Conservation (phyloP, 2,888 invertebrate genomes). For the Leucophenga maculata region DNA sequence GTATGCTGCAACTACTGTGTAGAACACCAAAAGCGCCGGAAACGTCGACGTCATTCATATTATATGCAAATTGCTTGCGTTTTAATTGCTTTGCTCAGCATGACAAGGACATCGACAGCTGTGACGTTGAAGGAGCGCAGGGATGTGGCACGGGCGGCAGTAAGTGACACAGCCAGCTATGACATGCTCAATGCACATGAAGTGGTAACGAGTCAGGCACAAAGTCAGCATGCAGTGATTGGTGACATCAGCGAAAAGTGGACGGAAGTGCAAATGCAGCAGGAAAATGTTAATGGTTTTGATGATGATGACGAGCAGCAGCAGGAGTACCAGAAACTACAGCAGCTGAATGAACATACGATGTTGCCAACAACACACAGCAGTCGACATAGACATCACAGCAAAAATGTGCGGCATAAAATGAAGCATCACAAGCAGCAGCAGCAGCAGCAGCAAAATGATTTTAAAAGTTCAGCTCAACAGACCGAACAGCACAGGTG, state of each 20-base stretch:
- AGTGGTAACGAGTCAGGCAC: conserved; percentile 15
- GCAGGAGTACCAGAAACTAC: not conserved
- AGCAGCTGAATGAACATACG: not conserved
- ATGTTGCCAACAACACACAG: not conserved
- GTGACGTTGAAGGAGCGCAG: not conserved
- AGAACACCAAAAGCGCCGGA: not conserved
- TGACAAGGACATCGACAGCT: conserved; percentile 5
- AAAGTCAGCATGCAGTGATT: conserved; percentile 47
- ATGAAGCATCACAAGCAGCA: conserved; percentile 13
- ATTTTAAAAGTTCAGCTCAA: conserved; percentile 9
- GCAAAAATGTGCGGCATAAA: not conserved
- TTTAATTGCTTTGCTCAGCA: conserved; percentile 19
- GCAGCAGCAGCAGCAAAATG: conserved; percentile 10
- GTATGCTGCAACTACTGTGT: conserved; percentile 42
- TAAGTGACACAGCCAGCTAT: not conserved
- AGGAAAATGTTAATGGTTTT: not conserved
- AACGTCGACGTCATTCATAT: not conserved
- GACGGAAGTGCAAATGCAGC: not conserved
- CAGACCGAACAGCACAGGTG: not conserved
- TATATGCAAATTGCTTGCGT: conserved; percentile 17
- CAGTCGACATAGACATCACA: not conserved
- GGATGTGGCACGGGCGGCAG: not conserved
- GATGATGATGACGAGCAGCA: not conserved
- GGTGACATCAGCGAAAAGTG: conserved; percentile 50
- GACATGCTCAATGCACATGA: conserved; percentile 10